Percentiles rank a stretch among this genome's conserved stretches.
Conservation (phyloP, 2,113 vertebrate species). For the Pluvianellus socialis region DNA sequence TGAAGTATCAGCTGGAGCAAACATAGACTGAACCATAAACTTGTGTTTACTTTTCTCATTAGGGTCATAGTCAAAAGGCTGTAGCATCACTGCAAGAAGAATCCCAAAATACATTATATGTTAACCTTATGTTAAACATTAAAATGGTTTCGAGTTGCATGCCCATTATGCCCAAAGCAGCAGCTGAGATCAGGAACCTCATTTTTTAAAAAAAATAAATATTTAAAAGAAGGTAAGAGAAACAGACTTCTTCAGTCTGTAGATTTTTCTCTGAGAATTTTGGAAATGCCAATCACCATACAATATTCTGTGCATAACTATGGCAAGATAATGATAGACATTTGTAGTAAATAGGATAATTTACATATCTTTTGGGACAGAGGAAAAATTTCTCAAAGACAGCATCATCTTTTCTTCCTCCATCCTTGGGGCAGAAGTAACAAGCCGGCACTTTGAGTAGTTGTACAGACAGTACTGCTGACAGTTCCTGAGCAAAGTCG, state of each 20-base stretch:
- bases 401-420: background rate
- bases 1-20: conserved; percentile 93
- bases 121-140: background rate
- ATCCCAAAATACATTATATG: background rate
- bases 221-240: background rate
- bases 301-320: background rate
- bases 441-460: background rate
- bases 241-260: background rate
- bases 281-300: background rate
- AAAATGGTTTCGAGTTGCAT: background rate
- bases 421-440: background rate
- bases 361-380: background rate
- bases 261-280: background rate
- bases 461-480: background rate
- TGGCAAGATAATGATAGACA: background rate
- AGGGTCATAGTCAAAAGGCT: conserved; percentile 98
- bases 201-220: background rate
- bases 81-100: conserved; percentile 94
- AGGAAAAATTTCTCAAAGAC: background rate
- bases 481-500: background rate
- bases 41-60: conserved; percentile 99
- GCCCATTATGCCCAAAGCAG: background rate
- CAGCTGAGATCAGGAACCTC: background rate
- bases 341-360: background rate
- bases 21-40: conserved; percentile 99